These are phyloP conservation scores for Atlantisia rogersi DNA, from an alignment of 2,113 vertebrate species.

Conservation along the genomic window DNA sequence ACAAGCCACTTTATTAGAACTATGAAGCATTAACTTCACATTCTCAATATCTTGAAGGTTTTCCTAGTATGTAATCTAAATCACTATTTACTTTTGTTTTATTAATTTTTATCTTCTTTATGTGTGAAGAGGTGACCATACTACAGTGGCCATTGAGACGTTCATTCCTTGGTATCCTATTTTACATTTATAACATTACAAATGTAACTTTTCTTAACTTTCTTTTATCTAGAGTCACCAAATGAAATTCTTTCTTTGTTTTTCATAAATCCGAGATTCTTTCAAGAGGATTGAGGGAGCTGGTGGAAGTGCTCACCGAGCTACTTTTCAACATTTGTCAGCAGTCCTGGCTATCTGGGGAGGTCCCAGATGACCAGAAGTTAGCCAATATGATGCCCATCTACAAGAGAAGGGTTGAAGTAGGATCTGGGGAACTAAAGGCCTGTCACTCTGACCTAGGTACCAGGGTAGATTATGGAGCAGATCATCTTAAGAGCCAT, in stretches of 20 bases:
- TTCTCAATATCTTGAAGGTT: background rate
- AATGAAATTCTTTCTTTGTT: background rate
- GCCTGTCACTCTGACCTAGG: background rate
- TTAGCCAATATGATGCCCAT: background rate
- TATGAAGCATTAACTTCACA: background rate
- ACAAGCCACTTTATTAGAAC: background rate
- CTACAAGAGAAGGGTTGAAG: background rate
- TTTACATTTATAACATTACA: background rate
- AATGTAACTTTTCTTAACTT: background rate
- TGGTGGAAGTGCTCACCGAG: fast-evolving
- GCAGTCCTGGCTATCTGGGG: background rate
- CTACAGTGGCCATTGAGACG: background rate
- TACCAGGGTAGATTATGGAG: background rate
- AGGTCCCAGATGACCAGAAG: background rate
- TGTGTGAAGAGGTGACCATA: background rate
- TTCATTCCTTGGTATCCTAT: background rate
- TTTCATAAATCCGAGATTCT: background rate
- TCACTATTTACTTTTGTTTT: background rate
- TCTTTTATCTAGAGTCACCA: background rate
- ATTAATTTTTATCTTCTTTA: background rate
- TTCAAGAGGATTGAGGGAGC: background rate
- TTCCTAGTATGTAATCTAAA: background rate
- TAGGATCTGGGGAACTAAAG: background rate
- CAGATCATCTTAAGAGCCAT: background rate
- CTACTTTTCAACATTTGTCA: background rate